Percentiles rank a stretch among this genome's conserved stretches.
Conservation (phyloP, 2,888 invertebrate species). For the Colostygia pectinataria region DNA sequence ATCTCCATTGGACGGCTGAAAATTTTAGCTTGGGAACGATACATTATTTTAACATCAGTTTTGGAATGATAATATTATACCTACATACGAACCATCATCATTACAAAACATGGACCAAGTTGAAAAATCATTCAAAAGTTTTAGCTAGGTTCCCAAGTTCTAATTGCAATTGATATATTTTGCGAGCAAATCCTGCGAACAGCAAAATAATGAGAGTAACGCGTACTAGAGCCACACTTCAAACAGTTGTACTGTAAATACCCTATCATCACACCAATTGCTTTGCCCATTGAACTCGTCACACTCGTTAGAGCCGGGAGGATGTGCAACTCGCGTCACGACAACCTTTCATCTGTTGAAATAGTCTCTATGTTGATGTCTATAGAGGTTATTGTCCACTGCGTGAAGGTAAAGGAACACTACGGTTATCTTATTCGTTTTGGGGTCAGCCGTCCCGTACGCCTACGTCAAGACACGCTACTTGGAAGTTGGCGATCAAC, state of each 20-base stretch:
- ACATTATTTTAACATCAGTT: no score
- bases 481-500: slow-evolving; percentile 12
- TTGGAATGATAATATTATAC: no score
- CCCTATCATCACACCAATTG: slow-evolving; percentile 29
- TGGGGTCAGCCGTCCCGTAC: slow-evolving; percentile 49
- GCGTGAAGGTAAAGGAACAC: slow-evolving; percentile 37
- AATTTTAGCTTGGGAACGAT: no score
- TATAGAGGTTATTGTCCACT: slow-evolving; percentile 13
- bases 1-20: no score
- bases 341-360: not conserved
- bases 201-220: slow-evolving; percentile 1
- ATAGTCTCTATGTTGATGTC: slow-evolving; percentile 6
- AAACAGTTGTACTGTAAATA: slow-evolving; percentile 10
- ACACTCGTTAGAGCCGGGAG: slow-evolving; percentile 26
- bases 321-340: slow-evolving; percentile 13
- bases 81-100: no score
- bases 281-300: slow-evolving; percentile 28
- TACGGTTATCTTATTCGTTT: slow-evolving; percentile 51
- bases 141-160: no score
- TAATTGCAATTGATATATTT: no score
- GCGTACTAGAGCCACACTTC: not conserved
- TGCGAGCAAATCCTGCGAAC: no score
- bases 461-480: slow-evolving; percentile 23
- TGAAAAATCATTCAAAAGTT: no score
- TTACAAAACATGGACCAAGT: no score